A percentile compares a stretch with the other conserved stretches of the same genome.
Conservation (phyloP, 1,140 invertebrate species). For the Eciton burchellii region DNA sequence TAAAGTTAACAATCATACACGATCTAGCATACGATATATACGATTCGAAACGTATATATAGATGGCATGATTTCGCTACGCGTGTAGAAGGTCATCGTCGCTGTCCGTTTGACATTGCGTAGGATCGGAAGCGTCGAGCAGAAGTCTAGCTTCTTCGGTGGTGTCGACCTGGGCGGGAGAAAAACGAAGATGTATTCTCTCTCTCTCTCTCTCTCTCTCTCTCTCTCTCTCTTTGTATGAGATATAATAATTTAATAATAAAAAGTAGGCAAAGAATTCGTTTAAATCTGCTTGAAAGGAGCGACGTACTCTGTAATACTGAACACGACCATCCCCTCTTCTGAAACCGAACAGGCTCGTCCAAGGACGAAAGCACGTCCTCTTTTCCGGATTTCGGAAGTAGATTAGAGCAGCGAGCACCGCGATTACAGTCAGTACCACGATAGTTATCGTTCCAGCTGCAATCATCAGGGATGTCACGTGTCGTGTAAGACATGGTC, state of each 20-base stretch:
- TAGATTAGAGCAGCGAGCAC: slow-evolving; percentile 60
- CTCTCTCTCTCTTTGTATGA: too few species aligned
- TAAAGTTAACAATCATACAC: neutral
- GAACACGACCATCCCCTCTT: slow-evolving; percentile 65
- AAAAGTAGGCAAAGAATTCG: neutral
- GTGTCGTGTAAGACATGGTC: neutral
- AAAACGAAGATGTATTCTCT: neutral
- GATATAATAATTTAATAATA: too few species aligned
- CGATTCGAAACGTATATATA: slow-evolving; percentile 2
- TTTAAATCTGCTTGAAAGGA: too few species aligned
- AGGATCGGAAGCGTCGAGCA: slow-evolving; percentile 72
- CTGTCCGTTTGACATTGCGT: slow-evolving; percentile 77
- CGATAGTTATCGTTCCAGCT: slow-evolving; percentile 58
- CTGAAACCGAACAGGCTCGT: slow-evolving; percentile 59
- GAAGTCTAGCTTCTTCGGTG: slow-evolving; percentile 74
- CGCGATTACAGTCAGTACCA: slow-evolving; percentile 46
- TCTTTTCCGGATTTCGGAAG: slow-evolving; percentile 68
- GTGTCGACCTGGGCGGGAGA: slow-evolving; percentile 70
- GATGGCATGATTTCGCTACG: slow-evolving; percentile 44
- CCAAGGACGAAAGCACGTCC: slow-evolving; percentile 58
- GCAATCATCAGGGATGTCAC: slow-evolving; percentile 51
- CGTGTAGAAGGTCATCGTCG: slow-evolving; percentile 77
- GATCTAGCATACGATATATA: slow-evolving; percentile 22
- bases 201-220: too few species aligned
- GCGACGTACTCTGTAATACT: slow-evolving; percentile 74